Base-by-base conservation (phyloP, 2,888 invertebrate genomes). In the Celastrina argiolus region DNA sequence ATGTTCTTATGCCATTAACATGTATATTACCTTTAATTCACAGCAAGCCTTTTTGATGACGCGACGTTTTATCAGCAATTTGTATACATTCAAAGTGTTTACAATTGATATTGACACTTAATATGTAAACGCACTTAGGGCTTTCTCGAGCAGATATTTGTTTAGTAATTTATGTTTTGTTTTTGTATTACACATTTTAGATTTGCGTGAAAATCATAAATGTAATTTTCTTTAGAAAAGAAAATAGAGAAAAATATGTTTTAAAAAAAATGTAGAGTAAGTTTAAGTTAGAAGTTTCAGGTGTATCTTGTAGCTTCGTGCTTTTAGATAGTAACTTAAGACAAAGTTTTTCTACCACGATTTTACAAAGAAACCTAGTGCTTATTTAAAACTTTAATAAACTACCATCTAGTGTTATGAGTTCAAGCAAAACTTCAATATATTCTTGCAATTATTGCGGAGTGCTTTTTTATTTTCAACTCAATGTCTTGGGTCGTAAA, bases 11-110 rank as follows among this genome's bases (percentile, higher is more conserved):
- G 78, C 83, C 83, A 85, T 88, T 88, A 88, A 83, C 88, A 87
- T 87, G 84, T 83, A 86, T 87, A 88, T 87, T 82, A 80, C 81
- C 82, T 78, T 81, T 84, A 87, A 87, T 85, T 87, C 86, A 87
- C 81, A 76, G 70, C 73, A 73, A 76, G 80, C 79, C 81, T 80
- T 83, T 82, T 81, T 84, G 81, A 83, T 82, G 78, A 79, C 76
- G 75, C 74, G 75, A 75, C 80, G 78, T 76, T 83, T 82, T 80
- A 82, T 80, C 76, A 69, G 78, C 78, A 77, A 81, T 82, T 82
- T 78, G 78, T 76, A 74, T 69, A 73, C 73, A 75, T 74, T 73
- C 61, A 68, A 59, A 59, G 6, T 59, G 59, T 69, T 70, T 69
- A 68, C 72, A 69, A 73, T 73, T 36, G 36, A 36, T 61, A 36